Percentiles rank a stretch among this genome's conserved stretches.
Conservation (phyloP, 2,797 vertebrate species). For the Phalanger gymnotis region DNA sequence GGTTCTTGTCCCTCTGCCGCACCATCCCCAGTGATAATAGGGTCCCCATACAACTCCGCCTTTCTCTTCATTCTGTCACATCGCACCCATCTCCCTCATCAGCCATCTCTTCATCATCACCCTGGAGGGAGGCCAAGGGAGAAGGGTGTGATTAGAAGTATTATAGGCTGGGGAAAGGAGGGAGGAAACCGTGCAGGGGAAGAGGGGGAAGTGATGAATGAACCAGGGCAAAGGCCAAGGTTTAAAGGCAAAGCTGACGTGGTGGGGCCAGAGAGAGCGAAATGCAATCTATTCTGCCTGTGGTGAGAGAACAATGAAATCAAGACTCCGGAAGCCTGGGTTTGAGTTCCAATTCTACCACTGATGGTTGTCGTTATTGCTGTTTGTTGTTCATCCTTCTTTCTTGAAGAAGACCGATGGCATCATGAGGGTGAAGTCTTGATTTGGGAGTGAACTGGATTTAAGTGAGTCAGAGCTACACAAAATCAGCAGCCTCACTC, state of each 20-base stretch:
- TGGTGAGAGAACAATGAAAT: too few species aligned
- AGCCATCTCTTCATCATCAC: not conserved
- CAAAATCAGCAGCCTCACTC: too few species aligned
- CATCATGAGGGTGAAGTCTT: too few species aligned
- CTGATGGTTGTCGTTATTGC: too few species aligned
- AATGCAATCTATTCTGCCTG: too few species aligned
- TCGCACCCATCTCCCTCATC: not conserved
- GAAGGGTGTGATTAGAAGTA: not conserved
- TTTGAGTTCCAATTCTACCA: too few species aligned
- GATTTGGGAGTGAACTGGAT: too few species aligned
- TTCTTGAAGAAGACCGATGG: too few species aligned
- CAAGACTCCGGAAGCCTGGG: too few species aligned
- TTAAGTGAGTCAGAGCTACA: too few species aligned
- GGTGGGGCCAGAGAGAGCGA: not conserved
- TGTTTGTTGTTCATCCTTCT: too few species aligned
- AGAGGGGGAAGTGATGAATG: not conserved
- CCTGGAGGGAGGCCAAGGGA: not conserved
- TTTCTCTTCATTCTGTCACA: not conserved
- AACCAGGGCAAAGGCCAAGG: not conserved
- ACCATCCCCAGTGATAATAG: not conserved
- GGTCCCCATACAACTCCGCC: not conserved
- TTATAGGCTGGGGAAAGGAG: not conserved
- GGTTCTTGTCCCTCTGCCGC: not conserved
- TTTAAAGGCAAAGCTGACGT: not conserved
- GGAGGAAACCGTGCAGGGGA: not conserved